Base-by-base conservation (phyloP, 2,888 invertebrate genomes). In the Aplocera efformata region DNA sequence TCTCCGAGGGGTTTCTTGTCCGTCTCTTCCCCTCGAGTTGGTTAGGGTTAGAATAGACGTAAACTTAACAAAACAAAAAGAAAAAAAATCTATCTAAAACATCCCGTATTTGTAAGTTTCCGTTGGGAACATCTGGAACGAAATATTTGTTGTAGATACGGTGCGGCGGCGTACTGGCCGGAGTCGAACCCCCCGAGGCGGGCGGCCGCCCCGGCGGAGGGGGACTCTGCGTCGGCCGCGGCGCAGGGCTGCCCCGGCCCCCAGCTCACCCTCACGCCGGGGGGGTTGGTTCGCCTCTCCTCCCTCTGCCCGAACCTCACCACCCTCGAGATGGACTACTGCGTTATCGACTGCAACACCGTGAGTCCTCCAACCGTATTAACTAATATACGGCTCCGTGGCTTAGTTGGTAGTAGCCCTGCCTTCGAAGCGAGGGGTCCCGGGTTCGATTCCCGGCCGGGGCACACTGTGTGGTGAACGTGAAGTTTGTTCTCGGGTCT, bases 281-380 rank as follows among this genome's bases (percentile, higher is more conserved):
- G 28, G 1, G 46, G 45, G 1, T 47, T 56, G 20, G 36, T 42
- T 1, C 60, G 85, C 13, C 60, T 90, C 24, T 48, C 42, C 0
- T 60, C 61, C 1, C 58, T 90, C n/a, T 91, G 90, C 47, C 53
- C 63, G 0, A 58, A 69, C 7, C 67, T 91, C 0, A 77, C 78
- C 1, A 67, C 79, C 7, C 68, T 91, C 7, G 64, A 68, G 0
- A 53, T 91, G 8, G 90, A 90, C 40, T 79, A 89, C 45, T 90
- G 88, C 61, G 79, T 86, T 40, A 79, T 91, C 10, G 79, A 90
- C 56, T 86, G 81, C 37, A 68, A 67, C 7, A 72, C 67, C 43
- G 90, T 90, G 46, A 72, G 74, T 72, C 7, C 9, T n/a, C 10
- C 5, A 10, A 27, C 8, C 9, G 11, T n/a, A n/a, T n/a, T n/a